Conservation (phyloP, 2,888 invertebrate species). For the Apotomis capreana region DNA sequence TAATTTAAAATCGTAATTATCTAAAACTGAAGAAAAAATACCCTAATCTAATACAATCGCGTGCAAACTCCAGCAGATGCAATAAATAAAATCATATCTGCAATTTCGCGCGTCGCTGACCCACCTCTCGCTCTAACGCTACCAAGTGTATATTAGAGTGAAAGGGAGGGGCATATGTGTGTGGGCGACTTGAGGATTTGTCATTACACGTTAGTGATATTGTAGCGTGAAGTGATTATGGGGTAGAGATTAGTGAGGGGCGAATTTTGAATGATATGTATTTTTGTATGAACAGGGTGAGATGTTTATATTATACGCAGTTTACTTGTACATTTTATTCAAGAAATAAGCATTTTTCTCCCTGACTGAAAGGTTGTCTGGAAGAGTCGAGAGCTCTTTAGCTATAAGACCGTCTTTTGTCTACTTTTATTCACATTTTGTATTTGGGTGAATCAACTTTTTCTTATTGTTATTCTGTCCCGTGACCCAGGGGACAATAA, state of each 20-base stretch:
- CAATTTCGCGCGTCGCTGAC: constrained; percentile 48
- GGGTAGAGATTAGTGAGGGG: constrained; percentile 51
- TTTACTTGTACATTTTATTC: no score
- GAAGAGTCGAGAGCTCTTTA: no score
- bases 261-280: constrained; percentile 16
- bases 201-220: constrained; percentile 68
- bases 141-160: constrained; percentile 28
- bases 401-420: no score
- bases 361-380: no score
- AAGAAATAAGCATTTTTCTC: no score
- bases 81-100: constrained; percentile 52
- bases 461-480: no score
- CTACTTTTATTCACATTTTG: no score
- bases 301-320: constrained; percentile 14
- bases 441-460: no score
- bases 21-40: neutral
- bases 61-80: constrained; percentile 24
- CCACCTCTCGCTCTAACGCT: constrained; percentile 43
- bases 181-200: constrained; percentile 54
- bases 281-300: constrained; percentile 21
- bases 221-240: constrained; percentile 67
- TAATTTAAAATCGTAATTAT: neutral
- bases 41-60: neutral
- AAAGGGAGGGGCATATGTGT: constrained; percentile 46
- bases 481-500: no score